These are phyloP conservation scores for Pangasianodon hypophthalmus DNA, from an alignment of 2,113 vertebrate species.

Conservation along the genomic window DNA sequence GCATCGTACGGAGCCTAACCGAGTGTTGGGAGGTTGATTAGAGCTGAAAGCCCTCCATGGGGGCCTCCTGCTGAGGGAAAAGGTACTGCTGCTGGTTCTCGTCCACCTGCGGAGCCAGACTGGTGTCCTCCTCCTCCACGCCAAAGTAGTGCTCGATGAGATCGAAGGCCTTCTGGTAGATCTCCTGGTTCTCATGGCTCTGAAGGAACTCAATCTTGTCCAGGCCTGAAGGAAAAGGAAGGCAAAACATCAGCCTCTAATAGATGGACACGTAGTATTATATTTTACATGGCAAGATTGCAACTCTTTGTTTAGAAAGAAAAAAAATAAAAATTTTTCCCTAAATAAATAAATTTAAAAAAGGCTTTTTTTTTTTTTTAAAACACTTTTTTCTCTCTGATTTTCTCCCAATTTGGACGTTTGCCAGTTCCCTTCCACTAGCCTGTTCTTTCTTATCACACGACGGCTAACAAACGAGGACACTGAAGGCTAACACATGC, in stretches of 20 bases:
- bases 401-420: not conserved
- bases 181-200: conserved; percentile 98
- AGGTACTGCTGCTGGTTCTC: conserved; percentile 96
- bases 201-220: conserved; percentile 99
- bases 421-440: not conserved
- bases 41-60: conserved; percentile 99
- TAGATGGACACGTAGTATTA: not conserved
- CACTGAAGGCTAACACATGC: not conserved
- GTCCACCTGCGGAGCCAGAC: conserved; percentile 89
- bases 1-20: not conserved
- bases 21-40: conserved; percentile 66
- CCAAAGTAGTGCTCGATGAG: conserved; percentile 98
- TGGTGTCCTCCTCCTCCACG: conserved; percentile 88
- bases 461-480: not conserved
- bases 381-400: too few species aligned
- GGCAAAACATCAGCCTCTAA: not conserved
- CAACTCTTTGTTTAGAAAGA: not conserved
- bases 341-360: too few species aligned
- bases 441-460: not conserved
- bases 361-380: too few species aligned
- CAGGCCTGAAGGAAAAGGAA: conserved; percentile 74
- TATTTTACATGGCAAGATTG: not conserved
- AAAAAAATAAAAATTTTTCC: not conserved
- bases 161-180: conserved; percentile 99
- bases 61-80: conserved; percentile 93